A percentile compares a stretch with the other conserved stretches of the same genome.
Conservation (phyloP, 2,113 vertebrate species). For the Chamaetylas fuelleborni region DNA sequence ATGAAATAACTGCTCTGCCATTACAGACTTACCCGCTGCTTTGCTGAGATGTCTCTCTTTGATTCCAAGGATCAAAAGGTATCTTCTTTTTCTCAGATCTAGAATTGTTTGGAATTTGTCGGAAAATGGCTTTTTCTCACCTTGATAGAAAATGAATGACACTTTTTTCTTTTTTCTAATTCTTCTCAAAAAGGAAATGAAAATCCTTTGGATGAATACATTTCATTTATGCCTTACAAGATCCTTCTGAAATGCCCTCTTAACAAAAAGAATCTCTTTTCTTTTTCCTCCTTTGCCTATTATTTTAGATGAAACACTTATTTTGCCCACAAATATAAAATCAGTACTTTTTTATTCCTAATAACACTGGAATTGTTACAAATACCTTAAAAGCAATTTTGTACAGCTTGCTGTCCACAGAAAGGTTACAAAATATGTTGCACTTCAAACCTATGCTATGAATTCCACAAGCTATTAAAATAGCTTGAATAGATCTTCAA, state of each 20-base stretch:
- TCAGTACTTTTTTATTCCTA: not conserved
- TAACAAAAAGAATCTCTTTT: not conserved
- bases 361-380: not conserved
- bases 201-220: not conserved
- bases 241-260: not conserved
- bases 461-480: not conserved
- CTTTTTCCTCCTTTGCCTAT: not conserved
- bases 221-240: not conserved
- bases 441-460: not conserved
- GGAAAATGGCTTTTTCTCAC: not conserved
- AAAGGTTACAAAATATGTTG: not conserved
- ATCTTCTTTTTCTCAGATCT: conserved; percentile 34
- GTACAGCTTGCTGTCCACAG: not conserved
- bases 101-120: not conserved
- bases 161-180: not conserved
- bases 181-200: not conserved
- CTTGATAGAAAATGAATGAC: not conserved
- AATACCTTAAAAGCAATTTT: not conserved
- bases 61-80: conserved; percentile 20
- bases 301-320: not conserved
- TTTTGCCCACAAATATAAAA: not conserved
- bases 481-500: not conserved
- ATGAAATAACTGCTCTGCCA: not conserved
- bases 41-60: not conserved
- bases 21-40: not conserved